Base-by-base conservation (phyloP, 2,113 vertebrate genomes). In the Aegypius monachus region DNA sequence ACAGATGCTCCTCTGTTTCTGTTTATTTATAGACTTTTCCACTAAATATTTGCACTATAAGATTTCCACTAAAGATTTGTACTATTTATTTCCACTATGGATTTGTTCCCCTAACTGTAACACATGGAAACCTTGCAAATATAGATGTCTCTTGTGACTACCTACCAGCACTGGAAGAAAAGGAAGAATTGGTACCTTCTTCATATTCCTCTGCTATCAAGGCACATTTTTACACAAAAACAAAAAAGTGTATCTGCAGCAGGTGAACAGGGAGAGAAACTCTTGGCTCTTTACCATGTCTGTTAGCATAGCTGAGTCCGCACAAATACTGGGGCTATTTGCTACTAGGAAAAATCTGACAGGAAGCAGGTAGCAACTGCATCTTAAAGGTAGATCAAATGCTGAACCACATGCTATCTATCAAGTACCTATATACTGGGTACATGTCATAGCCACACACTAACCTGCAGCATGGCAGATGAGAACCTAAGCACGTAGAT, bases 11-110 rank as follows among this genome's bases (percentile, higher is more conserved):
- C 66, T 50, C 56, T 59, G 21, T 75, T 81, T 72, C 67, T 82
- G 50, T 84, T 63, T 74, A 86, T 87, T 91, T 90, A 82, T n/a
- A 86, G 68, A 38, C 22, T 88, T 93, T 93, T 56, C 75, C 85
- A 70, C 16, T 72, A 34, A 81, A 87, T 31, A 80, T 65, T 32
- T 75, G 32, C 58, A 74, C 77, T 70, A 2, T 36, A 62, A 56
- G 23, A 68, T 81, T 73, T 81, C 13, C 48, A 43, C 27, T 83
- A 32, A 75, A 81, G 47, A 58, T n/a, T 22, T 22, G 9, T 11
- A 75, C 50, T 77, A 47, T 81, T 73, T 68, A 68, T 65, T 96
- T 80, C 25, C 9, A 31, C 34, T 73, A 45, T 26, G 10, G 67
- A 66, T 86, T 86, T 86, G 20, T 56, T 59, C 17, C 27, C 40